A percentile compares a stretch with the other conserved stretches of the same genome.
These are phyloP conservation scores for Mastacembelus armatus DNA, from an alignment of 2,797 vertebrate genomes.

Conservation along the genomic window DNA sequence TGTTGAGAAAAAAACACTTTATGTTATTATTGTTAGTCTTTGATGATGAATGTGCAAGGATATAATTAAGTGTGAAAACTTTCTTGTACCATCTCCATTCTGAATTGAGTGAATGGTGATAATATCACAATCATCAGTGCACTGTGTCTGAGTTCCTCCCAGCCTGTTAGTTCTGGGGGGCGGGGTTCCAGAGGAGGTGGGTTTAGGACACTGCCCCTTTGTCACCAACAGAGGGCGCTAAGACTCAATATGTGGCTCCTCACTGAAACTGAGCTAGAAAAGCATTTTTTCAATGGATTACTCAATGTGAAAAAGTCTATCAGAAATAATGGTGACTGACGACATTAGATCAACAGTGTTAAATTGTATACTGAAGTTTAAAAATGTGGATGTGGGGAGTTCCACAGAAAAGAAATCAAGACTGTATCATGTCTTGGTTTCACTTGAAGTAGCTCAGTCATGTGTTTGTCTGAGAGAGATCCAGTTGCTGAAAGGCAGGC, in stretches of 20 bases:
- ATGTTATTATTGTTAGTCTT: no score
- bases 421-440: constrained; percentile 4
- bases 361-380: neutral
- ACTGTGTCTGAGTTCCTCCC: no score
- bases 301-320: constrained; percentile 37
- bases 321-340: neutral
- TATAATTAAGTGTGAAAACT: no score
- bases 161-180: neutral
- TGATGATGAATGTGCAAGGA: no score
- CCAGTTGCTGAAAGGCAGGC: constrained; percentile 18
- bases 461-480: constrained; percentile 7
- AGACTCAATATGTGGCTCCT: constrained; percentile 75
- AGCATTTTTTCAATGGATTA: constrained; percentile 29
- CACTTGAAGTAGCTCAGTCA: constrained; percentile 8
- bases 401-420: neutral
- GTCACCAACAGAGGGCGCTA: constrained; percentile 84
- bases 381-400: neutral
- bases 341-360: constrained; percentile 6
- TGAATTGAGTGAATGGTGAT: neutral
- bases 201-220: constrained; percentile 19
- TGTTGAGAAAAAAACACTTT: no score
- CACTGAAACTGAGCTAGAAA: constrained; percentile 14
- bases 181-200: neutral
- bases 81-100: neutral
- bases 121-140: no score